A percentile compares a stretch with the other conserved stretches of the same genome.
Conservation (phyloP, 2,113 vertebrate species). For the Embiotoca jacksoni region DNA sequence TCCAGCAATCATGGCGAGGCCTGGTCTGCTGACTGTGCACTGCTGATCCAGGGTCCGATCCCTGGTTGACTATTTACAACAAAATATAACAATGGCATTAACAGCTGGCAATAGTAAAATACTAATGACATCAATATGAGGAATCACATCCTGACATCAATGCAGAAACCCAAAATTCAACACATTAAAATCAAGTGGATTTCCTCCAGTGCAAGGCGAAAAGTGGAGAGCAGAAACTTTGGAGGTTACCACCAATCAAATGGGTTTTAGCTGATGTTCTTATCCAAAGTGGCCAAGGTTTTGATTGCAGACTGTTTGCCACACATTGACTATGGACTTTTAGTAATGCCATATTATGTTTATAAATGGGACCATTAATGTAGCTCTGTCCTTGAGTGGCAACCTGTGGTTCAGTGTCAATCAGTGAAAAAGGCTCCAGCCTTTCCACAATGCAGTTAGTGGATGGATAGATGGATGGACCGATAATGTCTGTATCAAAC, state of each 20-base stretch:
- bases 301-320: no score
- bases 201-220: background rate
- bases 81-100: background rate
- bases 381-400: background rate
- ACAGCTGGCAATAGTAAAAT: slow-evolving; percentile 42
- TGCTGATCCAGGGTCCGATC: slow-evolving; percentile 98
- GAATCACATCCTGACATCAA: background rate
- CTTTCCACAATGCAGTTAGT: background rate
- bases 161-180: background rate
- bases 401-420: background rate
- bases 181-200: background rate
- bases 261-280: no score
- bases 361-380: slow-evolving; percentile 2
- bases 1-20: slow-evolving; percentile 95
- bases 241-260: no score
- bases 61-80: slow-evolving; percentile 89
- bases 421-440: background rate
- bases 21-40: slow-evolving; percentile 96
- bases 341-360: slow-evolving; percentile 1
- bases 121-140: background rate
- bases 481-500: slow-evolving; percentile 7
- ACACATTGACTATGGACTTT: background rate
- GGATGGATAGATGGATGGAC: background rate
- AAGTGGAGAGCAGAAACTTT: no score
- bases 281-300: no score